phyloP scores from a whole-genome alignment of 2,797 vertebrate species.

The Lacerta viridis region DNA sequence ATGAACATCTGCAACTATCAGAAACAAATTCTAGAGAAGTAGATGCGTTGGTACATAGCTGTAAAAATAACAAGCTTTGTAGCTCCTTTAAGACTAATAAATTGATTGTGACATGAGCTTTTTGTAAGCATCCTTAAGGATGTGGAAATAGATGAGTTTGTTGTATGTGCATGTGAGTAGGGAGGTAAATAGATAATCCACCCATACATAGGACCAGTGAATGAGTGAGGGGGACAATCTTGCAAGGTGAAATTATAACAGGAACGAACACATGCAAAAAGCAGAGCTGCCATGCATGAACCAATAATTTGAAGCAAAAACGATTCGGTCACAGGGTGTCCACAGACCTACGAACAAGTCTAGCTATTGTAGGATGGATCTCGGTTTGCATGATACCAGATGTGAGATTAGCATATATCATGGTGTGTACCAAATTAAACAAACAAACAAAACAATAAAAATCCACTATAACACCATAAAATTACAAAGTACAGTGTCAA shows the following conservation, averaged over 20 bases:
- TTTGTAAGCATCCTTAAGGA: background rate
- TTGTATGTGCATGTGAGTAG: background rate
- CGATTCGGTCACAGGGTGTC: background rate
- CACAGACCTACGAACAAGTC: background rate
- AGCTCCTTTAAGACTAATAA: background rate
- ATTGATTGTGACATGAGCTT: background rate
- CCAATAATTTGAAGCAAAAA: background rate
- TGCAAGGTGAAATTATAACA: background rate
- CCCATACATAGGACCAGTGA: background rate
- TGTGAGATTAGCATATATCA: background rate
- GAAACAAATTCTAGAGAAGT: background rate
- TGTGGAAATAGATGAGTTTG: background rate
- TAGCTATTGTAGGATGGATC: background rate
- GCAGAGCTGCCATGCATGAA: background rate
- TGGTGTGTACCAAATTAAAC: no score
- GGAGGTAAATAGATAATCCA: background rate
- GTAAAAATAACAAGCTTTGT: background rate
- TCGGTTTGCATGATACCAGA: background rate
- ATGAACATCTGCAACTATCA: constrained; percentile 1
- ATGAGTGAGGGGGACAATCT: background rate
- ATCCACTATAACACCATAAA: no score
- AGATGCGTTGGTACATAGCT: background rate
- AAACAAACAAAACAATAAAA: no score
- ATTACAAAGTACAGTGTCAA: no score
- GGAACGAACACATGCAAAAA: background rate